phyloP scores from a whole-genome alignment of 2,888 invertebrate genomes.

The Habroteleia sp. region DNA sequence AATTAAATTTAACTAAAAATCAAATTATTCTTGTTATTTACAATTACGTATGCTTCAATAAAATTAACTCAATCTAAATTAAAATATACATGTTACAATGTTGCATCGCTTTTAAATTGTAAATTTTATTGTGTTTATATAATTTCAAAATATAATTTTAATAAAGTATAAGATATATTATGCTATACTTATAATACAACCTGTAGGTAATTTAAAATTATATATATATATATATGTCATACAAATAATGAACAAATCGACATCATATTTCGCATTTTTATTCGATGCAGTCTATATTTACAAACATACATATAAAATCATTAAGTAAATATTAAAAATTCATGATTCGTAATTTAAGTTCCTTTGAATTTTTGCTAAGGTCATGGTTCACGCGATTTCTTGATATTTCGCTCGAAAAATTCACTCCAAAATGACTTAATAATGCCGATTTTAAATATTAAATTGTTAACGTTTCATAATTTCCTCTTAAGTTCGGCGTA shows the following conservation, averaged over 20 bases:
- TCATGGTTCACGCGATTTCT: constrained; percentile 16
- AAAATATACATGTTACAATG: too few species aligned
- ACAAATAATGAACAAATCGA: neutral
- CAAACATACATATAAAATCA: constrained; percentile 36
- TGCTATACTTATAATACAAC: too few species aligned
- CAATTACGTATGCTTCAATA: too few species aligned
- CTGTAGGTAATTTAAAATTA: too few species aligned
- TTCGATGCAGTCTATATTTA: constrained; percentile 37
- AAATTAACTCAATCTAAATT: too few species aligned
- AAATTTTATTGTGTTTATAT: too few species aligned
- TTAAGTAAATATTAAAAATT: constrained; percentile 18
- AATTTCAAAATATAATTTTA: neutral
- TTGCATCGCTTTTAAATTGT: too few species aligned
- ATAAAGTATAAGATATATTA: too few species aligned
- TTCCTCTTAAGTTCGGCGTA: too few species aligned
- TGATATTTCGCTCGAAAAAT: neutral
- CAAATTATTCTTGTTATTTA: too few species aligned
- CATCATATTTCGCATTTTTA: constrained; percentile 22
- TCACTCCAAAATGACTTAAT: neutral
- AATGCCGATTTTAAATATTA: neutral
- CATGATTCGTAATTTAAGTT: constrained; percentile 20
- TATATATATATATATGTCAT: too few species aligned
- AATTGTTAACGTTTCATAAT: constrained; percentile 1
- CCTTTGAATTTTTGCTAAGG: constrained; percentile 5
- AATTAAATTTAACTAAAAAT: too few species aligned